Conservation (phyloP, 1,140 invertebrate species). For the Nephila pilipes region DNA sequence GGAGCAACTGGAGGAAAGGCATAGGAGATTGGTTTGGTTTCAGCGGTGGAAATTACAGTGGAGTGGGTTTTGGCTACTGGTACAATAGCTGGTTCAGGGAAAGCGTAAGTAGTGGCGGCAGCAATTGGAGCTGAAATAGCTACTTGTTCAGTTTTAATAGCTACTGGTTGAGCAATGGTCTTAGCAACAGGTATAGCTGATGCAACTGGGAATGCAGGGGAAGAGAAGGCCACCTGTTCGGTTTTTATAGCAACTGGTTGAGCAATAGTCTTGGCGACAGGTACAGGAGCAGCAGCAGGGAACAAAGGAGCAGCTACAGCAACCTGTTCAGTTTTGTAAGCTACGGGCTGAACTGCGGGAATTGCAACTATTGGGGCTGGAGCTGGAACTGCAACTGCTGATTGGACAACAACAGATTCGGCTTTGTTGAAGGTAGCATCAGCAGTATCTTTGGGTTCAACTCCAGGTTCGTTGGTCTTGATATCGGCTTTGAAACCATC, state of each 20-base stretch:
- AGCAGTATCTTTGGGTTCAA: constrained; percentile 75
- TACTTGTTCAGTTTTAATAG: constrained; percentile 18
- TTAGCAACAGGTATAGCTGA: constrained; percentile 58
- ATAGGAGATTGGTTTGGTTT: constrained; percentile 12
- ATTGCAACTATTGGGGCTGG: constrained; percentile 81
- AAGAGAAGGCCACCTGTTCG: neutral
- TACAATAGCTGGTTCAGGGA: constrained; percentile 55
- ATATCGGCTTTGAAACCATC: constrained; percentile 79
- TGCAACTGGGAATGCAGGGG: constrained; percentile 79
- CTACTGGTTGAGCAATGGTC: neutral
- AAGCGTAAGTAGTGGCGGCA: constrained; percentile 55
- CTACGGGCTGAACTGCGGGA: constrained; percentile 82
- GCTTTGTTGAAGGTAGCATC: constrained; percentile 77
- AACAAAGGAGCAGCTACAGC: constrained; percentile 78
- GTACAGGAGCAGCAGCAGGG: constrained; percentile 78
- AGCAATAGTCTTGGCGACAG: constrained; percentile 50
- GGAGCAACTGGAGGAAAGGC: constrained; percentile 50
- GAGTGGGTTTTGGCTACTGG: constrained; percentile 56
- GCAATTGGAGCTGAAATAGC: constrained; percentile 75
- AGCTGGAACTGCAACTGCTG: constrained; percentile 76
- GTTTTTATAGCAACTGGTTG: constrained; percentile 15
- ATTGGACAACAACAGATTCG: constrained; percentile 77
- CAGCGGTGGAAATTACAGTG: constrained; percentile 2
- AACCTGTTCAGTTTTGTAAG: constrained; percentile 66
- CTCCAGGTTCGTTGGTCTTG: constrained; percentile 78